phyloP scores from a whole-genome alignment of 2,113 vertebrate genomes.

The Coreoperca whiteheadi region DNA sequence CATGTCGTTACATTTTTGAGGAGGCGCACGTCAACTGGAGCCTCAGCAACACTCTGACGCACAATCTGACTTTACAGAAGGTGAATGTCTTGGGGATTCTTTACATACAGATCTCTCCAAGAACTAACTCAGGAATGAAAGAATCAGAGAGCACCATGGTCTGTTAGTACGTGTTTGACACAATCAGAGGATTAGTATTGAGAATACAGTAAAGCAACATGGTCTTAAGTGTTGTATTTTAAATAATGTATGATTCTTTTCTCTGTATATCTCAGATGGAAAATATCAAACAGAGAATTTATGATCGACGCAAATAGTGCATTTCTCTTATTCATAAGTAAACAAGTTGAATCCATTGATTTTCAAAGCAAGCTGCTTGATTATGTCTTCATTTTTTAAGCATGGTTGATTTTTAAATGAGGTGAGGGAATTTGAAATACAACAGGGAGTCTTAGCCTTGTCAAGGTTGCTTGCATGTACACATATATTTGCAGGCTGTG shows the following conservation, averaged over 20 bases:
- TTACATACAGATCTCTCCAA: not conserved
- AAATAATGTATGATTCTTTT: constrained; percentile 70
- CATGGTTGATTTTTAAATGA: constrained; percentile 82
- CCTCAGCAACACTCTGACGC: constrained; percentile 15
- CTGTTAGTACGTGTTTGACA: constrained; percentile 7
- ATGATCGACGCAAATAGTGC: constrained; percentile 73
- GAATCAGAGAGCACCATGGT: constrained; percentile 9
- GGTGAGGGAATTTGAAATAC: constrained; percentile 77
- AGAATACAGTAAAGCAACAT: constrained; percentile 43
- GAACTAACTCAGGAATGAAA: not conserved
- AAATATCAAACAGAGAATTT: constrained; percentile 68
- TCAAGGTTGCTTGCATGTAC: constrained; percentile 80
- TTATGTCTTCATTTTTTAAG: constrained; percentile 83
- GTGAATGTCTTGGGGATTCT: constrained; percentile 8
- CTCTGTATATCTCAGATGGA: constrained; percentile 52
- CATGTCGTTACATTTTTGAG: constrained; percentile 18
- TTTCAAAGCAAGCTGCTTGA: constrained; percentile 80
- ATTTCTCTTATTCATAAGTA: constrained; percentile 82
- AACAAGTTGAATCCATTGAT: constrained; percentile 82
- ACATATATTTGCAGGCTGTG: constrained; percentile 75
- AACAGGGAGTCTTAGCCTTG: constrained; percentile 76
- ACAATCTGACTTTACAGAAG: constrained; percentile 16
- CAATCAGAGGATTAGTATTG: constrained; percentile 28
- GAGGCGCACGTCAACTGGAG: not conserved
- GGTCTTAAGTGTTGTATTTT: constrained; percentile 54